Base-by-base conservation (phyloP, 2,888 invertebrate genomes). In the Ypsolopha scabrella region DNA sequence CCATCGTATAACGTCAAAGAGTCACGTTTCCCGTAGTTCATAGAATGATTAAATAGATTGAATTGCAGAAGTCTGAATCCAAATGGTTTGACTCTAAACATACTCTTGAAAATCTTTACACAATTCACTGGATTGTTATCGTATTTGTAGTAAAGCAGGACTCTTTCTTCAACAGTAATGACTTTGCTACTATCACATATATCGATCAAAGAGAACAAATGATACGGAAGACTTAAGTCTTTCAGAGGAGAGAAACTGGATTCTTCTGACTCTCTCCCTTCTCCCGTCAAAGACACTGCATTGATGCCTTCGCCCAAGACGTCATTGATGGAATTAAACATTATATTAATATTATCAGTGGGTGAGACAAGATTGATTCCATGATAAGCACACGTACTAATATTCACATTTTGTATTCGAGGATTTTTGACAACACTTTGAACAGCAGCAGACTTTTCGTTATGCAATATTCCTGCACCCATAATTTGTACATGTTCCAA, bases 141-240 rank as follows among this genome's bases (percentile, higher is more conserved):
- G 67, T 99, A 99, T 73, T 98, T 99, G 78, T 97, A 98, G 72
- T 98, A 99, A 14, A 99, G 72, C 0, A 99, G 77, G 6, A 98
- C 90, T 47, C 98, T 88, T 68, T 98, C 97, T 72, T 96, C 94
- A 1, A 99, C 90, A 1, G 90, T 88, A 11, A 99, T 91, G 69
- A 95, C 94, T 81, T 99, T 99, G 51, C 93, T 92, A 1, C 97
- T 94, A 68, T 98, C 97, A 74, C 99, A 99, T 60, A 99, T 97
- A 61, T 99, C 97, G 11, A 99, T 91, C 63, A 99, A 82, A 36
- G 99, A 97, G 77, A 97, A 98, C 41, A 97, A 79, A 66, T 96
- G 91, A 68, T 97, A 97, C 0, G 98, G 97, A 8, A 97, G 88
- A 64, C 93, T 92, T 1, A 95, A 80, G 53, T 92, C 90, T 63